phyloP scores from a whole-genome alignment of 64 coral and sea anemone genomes.

The Trachythela sp. region DNA sequence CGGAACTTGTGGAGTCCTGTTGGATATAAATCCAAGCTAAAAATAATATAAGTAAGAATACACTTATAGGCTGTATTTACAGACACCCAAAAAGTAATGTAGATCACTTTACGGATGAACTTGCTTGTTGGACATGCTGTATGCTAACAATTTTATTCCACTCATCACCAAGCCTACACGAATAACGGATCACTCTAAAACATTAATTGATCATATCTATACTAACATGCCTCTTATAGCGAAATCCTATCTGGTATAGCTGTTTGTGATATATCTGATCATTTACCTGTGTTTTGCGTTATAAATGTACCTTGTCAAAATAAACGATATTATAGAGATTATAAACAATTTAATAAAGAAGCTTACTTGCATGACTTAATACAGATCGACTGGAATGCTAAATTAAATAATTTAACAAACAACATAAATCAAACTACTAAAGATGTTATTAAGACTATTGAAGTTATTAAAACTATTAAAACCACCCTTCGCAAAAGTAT shows the following conservation, averaged over 20 bases:
- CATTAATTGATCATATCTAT: slow-evolving; percentile 45
- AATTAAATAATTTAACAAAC: too few relatives aligned
- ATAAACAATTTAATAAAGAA: too few relatives aligned
- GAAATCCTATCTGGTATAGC: slow-evolving; percentile 20
- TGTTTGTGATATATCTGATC: slow-evolving; percentile 33
- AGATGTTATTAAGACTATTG: too few relatives aligned
- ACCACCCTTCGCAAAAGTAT: too few relatives aligned
- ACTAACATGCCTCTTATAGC: slow-evolving; percentile 15
- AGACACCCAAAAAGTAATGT: slow-evolving; percentile 47
- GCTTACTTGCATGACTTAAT: too few relatives aligned
- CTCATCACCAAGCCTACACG: slow-evolving; percentile 42
- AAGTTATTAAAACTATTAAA: too few relatives aligned
- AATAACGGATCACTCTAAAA: slow-evolving; percentile 34
- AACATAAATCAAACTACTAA: too few relatives aligned
- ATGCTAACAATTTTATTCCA: slow-evolving; percentile 38
- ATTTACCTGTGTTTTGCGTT: slow-evolving; percentile 43
- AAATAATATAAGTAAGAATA: slow-evolving; percentile 6
- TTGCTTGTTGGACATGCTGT: slow-evolving; percentile 43
- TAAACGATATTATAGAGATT: too few relatives aligned
- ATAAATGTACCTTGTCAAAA: too few relatives aligned
- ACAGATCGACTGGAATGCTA: too few relatives aligned
- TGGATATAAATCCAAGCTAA: slow-evolving; percentile 44
- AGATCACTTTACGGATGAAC: slow-evolving; percentile 34
- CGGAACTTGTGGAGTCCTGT: slow-evolving; percentile 51
- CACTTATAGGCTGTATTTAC: slow-evolving; percentile 52